These are phyloP conservation scores for Holacanthella duospinosa DNA, from an alignment of 2,888 invertebrate species.

Conservation along the genomic window DNA sequence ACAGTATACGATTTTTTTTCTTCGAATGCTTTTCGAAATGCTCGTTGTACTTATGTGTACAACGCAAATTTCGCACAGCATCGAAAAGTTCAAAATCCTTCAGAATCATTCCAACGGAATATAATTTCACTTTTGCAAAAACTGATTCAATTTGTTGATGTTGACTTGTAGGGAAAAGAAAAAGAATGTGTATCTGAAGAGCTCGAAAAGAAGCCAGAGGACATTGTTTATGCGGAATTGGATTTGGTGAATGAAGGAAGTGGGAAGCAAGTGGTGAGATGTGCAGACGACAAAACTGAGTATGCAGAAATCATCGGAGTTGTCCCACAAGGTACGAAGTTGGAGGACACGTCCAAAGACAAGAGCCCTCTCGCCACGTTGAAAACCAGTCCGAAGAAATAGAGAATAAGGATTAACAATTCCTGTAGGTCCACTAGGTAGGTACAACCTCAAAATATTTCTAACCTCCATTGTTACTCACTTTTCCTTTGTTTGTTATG, in stretches of 20 bases:
- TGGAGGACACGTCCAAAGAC: background rate
- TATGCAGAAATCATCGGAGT: constrained; percentile 2
- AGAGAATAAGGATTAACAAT: no score
- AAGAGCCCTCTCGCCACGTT: background rate
- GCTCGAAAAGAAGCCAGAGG: constrained; percentile 32
- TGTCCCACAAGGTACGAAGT: background rate
- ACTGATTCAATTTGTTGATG: no score
- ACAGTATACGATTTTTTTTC: no score
- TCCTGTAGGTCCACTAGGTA: no score
- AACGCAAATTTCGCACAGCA: no score
- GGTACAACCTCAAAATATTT: no score
- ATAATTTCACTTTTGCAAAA: no score
- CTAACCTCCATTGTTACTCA: no score
- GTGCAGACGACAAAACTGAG: background rate
- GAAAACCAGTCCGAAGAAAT: background rate
- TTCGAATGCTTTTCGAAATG: no score
- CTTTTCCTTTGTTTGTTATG: no score
- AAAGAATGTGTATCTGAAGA: background rate
- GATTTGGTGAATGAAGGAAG: constrained; percentile 25
- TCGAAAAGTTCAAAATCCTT: background rate
- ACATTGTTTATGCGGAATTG: constrained; percentile 35
- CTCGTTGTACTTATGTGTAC: no score
- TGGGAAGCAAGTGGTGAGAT: constrained; percentile 12
- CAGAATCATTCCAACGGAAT: no score
- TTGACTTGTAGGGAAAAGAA: constrained; percentile 14